Base-by-base conservation (phyloP, 2,113 vertebrate species). In the Gymnocephalus cernua region DNA sequence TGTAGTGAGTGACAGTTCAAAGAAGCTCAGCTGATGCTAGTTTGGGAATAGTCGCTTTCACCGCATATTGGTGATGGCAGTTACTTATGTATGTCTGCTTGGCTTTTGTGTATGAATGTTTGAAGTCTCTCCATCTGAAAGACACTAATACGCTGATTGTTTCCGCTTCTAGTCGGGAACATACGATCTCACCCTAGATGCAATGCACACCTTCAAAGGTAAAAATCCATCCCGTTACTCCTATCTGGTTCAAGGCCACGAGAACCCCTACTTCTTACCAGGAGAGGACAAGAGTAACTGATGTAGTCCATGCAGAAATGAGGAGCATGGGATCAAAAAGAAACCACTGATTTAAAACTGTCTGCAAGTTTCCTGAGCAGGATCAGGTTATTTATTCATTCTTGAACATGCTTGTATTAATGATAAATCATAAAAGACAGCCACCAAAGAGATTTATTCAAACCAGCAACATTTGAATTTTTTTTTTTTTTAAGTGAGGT, bases 241-340 rank as follows among this genome's bases (percentile, higher is more conserved):
- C 4, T 95, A 95, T 72, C 86, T 96, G 89, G 89, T 95, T n/a
- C 90, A 95, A 82, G 95, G 95, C 72, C 95, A 95, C 6, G 94
- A 95, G 86, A 96, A 96, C 79, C 95, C 95, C 0, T 95, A 95
- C 91, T 96, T 94, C 86, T 41, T 94, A 56, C 75, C 90, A 0
- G 94, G 85, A 57, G 94, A 95, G 0, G 89, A 88, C 1, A 87
- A 27, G 44, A 88, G 54, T 61, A 74, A 82, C 66, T 94, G 86
- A 69, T 14, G 53, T 38, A 66, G 51, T 45, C 15, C 32, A n/a
- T 9, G 45, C 2, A n/a, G 66, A 65, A 61, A 53, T 25, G 62
- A 74, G 19, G 32, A 65, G 75, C 32, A 7, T 4, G 62, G 21
- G 72, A 79, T 83, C 45, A 77, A 59, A 80, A 71, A 61, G 21